Evolutionary conservation across 2,888 invertebrate genomes (phyloP), one percentile per base, ranked within the genome.

Genomic region (Barypeithes pellucidus): DNA sequence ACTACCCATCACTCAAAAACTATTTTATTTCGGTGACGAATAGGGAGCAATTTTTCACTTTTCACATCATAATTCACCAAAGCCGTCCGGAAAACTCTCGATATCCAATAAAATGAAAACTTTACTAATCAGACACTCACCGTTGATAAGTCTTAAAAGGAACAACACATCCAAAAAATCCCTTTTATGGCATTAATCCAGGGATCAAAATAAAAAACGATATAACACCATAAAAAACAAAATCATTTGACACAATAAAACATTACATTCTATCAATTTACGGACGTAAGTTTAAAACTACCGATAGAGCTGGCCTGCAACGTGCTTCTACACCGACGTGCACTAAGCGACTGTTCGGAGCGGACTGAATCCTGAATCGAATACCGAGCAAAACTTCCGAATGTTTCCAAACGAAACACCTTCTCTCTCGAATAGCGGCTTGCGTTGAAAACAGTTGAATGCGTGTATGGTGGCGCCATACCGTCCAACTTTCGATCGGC

Each of bases 371-470:
- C 5, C 5, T 61, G 11, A 52, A 63, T 43, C 36, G 63, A 54
- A 41, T 20, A 61, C 36, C 45, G 67, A 68, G 68, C 36, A 36
- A 43, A 69, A 71, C 54, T 70, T 71, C 71, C 62, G 65, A 62
- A 71, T 62, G 65, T 71, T 71, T 71, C 65, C 47, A 54, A 47
- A 63, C 65, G 57, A 71, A 63, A 63, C 71, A 65, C 71, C 71
- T 67, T 69, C 69, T 69, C 70, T 72, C 72, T 60, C 66, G 14
- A 22, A 66, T 41, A 47, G 66, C 67, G 71, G 71, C 65, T 39
- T 61, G 66, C 72, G 72, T 67, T 72, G 63, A 71, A 71, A 72
- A 72, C 72, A 72, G 68, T 73, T 43, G 73, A 65, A 67, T 41
- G 65, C 61, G 63, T 52, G 67, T 50, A 70, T 50, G 60, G 73